Base-by-base conservation (phyloP, 1,140 invertebrate genomes). In the Zaprionus inermis region DNA sequence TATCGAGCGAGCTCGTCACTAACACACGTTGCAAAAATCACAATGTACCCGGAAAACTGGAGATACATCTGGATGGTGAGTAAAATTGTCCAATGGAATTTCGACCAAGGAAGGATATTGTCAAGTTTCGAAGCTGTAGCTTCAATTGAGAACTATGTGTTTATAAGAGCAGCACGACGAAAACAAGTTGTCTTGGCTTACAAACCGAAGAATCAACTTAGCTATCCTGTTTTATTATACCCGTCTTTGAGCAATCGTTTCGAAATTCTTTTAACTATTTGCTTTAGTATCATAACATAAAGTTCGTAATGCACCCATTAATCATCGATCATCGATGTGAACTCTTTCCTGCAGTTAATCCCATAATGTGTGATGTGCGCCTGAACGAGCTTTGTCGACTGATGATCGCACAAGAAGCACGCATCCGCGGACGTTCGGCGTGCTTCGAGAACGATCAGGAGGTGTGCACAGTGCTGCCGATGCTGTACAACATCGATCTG, bases 1-100 rank as follows among this genome's bases (percentile, higher is more conserved):
- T 97, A 10, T 95, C 95, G 46, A 94, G 94, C 28, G 95, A 96
- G 81, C 93, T 97, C 10, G 96, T 96, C 0, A 94, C 95, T 3
- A 96, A 97, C 86, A 96, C 96, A 0, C 94, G 94, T 73, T 97
- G 96, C 90, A 95, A 94, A 49, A 94, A 96, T 54, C 95, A 96
- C 81, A 95, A 96, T 67, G 95, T 96, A 9, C 94, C 94, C 60
- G 95, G 95, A 74, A 95, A 95, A 52, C 92, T 97, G 78, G 95
- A 96, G 82, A 95, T 97, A 80, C 95, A 96, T 91, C 93, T 97
- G 60, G 94, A 96, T 95, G 96, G 96, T 97, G 92, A 92, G 86
- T 72, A 30, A 18, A 6, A 14, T 32, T 5, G 10, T n/a, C n/a
- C n/a, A n/a, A n/a, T n/a, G n/a, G n/a, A n/a, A n/a, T n/a, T n/a